Evolutionary conservation across 2,113 vertebrate genomes (phyloP), one percentile per base, ranked within the genome.

Genomic region (Ellobius talpinus): DNA sequence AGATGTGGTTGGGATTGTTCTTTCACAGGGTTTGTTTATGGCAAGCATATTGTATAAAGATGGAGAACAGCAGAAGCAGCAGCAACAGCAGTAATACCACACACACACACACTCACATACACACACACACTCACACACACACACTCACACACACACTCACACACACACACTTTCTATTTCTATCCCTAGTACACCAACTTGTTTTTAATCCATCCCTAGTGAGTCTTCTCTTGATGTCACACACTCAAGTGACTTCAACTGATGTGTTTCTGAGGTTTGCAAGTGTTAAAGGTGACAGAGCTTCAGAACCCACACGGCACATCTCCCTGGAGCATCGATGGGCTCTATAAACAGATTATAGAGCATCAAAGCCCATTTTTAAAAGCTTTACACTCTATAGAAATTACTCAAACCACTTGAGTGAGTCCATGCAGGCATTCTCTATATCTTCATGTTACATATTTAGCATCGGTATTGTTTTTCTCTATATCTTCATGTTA

Each of bases 31-130:
- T 58, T 89, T 76, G 87, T 58, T 24, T 9, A 11, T 74, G 66
- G 55, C n/a, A 77, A 65, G 39, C 11, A 68, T 58, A 84, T 52
- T 91, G 65, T 9, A n/a, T 85, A 70, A 97, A 90, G 45, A 58
- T 7, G 63, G 47, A 29, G 39, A 88, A 84, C 17, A 89, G 33
- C 24, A 29, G 24, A 63, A 31, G 11, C 39, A 82, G 8, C 58
- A 45, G 8, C 52, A 23, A 26, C 10, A 70, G 12, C 16, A 36
- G 5, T 11, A 68, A 16, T 33, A 66, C 61, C 7, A 63, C 39
- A 65, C 63, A 65, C 63, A 12, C 26, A 29, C 63, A 29, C 63
- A 65, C 63, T 12, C 3, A 29, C 9, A 29, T 26, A 76, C 42
- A 77, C 42, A 47, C 24, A 50, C 10, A n/a, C 7, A 65, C 58